Evolutionary conservation across 37 sponge, comb jelly and placozoan genomes (phyloP).

Genomic region (Mnemiopsis leidyi): DNA sequence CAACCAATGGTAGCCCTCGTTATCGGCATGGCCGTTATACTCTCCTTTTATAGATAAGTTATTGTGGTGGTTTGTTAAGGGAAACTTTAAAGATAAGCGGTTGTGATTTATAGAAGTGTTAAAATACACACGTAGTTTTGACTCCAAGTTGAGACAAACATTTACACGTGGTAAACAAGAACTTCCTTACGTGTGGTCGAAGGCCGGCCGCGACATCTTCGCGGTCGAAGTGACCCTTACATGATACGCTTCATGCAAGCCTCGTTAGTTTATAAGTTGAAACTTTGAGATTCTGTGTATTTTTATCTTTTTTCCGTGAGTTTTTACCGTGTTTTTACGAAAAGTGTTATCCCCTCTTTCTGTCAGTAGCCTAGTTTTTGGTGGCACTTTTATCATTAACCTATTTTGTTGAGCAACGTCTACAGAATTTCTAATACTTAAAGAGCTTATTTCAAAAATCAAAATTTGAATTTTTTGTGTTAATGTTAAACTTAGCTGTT

Average conservation of each 20-base stretch:
- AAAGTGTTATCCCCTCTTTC: not conserved
- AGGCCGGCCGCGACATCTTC: no score
- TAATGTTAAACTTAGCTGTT: not conserved
- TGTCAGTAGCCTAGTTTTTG: not conserved
- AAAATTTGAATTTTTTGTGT: no score
- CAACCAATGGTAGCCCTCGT: not conserved
- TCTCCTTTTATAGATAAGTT: not conserved
- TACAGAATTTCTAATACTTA: no score
- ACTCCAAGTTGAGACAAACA: not conserved
- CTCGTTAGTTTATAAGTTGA: not conserved
- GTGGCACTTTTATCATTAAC: not conserved
- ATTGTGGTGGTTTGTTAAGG: not conserved
- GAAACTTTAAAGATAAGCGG: not conserved
- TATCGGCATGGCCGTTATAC: not conserved
- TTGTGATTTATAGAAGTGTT: not conserved
- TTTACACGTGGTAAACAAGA: not conserved
- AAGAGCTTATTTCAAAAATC: no score
- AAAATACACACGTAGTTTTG: not conserved
- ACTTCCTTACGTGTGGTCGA: no score
- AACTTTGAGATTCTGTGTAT: conserved; percentile 18
- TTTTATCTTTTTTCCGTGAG: conserved; percentile 43
- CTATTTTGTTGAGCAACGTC: not conserved
- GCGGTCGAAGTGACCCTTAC: no score
- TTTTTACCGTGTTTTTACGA: conserved; percentile 51
- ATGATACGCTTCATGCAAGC: no score